These are phyloP conservation scores for Holacanthus passer DNA, from an alignment of 2,113 vertebrate genomes.

Conservation along the genomic window DNA sequence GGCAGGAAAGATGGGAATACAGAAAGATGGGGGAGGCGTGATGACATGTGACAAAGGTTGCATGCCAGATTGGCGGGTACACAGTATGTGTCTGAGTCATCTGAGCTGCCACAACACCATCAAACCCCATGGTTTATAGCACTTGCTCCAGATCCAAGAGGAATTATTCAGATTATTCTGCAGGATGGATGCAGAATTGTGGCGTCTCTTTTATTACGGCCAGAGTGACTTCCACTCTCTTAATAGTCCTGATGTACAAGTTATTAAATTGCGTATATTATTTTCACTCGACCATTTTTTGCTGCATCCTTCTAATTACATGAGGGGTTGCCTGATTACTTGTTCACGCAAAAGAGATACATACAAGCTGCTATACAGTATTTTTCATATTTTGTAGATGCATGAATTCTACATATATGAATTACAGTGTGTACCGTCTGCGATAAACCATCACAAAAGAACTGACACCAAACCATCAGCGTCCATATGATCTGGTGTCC, in stretches of 20 bases:
- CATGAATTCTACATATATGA: not conserved
- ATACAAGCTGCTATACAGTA: not conserved
- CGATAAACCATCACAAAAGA: not conserved
- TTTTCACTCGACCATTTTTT: not conserved
- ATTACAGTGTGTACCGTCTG: not conserved
- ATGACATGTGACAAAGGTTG: slow-evolving; percentile 75
- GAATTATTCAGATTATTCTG: slow-evolving; percentile 36
- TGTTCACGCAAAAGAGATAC: not conserved
- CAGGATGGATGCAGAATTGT: slow-evolving; percentile 1
- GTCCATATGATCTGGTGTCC: not conserved
- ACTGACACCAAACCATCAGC: not conserved
- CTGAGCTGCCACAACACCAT: slow-evolving; percentile 61
- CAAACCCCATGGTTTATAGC: slow-evolving; percentile 46
- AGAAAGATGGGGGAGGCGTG: slow-evolving; percentile 71
- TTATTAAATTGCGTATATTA: not conserved
- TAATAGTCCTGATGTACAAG: not conserved
- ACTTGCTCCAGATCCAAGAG: slow-evolving; percentile 33
- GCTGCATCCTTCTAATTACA: not conserved
- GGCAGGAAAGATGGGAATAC: slow-evolving; percentile 70
- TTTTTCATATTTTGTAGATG: too few relatives aligned
- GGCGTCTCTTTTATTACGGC: rapidly evolving
- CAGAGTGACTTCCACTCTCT: not conserved
- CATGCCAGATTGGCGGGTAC: slow-evolving; percentile 77
- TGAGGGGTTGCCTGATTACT: not conserved
- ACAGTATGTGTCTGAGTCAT: slow-evolving; percentile 76